Base-by-base conservation (phyloP, 2,888 invertebrate species). In the Leptogaster cylindrica region DNA sequence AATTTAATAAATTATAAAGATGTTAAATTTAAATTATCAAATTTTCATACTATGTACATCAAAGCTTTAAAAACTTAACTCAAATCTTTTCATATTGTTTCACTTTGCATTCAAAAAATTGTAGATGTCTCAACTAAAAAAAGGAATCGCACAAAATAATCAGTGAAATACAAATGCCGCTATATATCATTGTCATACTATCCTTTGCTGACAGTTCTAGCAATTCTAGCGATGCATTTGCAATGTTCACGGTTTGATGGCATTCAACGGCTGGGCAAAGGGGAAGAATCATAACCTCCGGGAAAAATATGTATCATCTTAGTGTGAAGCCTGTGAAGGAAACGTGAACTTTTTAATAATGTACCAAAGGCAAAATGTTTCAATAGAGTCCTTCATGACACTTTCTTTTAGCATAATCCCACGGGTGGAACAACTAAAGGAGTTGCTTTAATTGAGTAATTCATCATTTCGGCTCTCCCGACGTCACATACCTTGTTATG, bases 191-290 rank as follows among this genome's bases (percentile, higher is more conserved):
- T 52, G 18, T 14, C 33, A 12, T n/a, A n/a, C 5, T 1, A 33
- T 52, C 52, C 33, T 52, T 52, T 33, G n/a, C n/a, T n/a, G n/a
- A 31, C 52, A 52, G 23, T 33, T 52, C 31, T 27, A 31, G 27
- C 52, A 31, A 52, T 52, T 31, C 31, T 33, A 33, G 52, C 52
- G 52, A 33, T 52, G 52, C 52, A 52, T 52, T 52, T 31, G 31
- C 31, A 52, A 52, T 52, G 52, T 28, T 52, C 33, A 52, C 20
- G 52, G 52, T 33, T 52, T 20, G 52, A 18, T 31, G 18, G 18
- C 28, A 16, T 16, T 10, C 31, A 33, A 10, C 27, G 20, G 20
- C 46, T 3, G 2, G 8, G 5, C n/a, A 52, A 52, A 52, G 18
- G 25, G 18, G 20, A 28, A 28, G 10, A n/a, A n/a, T 5, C 23